Base-by-base conservation (phyloP, 1,140 invertebrate species). In the Piezodorus guildinii region DNA sequence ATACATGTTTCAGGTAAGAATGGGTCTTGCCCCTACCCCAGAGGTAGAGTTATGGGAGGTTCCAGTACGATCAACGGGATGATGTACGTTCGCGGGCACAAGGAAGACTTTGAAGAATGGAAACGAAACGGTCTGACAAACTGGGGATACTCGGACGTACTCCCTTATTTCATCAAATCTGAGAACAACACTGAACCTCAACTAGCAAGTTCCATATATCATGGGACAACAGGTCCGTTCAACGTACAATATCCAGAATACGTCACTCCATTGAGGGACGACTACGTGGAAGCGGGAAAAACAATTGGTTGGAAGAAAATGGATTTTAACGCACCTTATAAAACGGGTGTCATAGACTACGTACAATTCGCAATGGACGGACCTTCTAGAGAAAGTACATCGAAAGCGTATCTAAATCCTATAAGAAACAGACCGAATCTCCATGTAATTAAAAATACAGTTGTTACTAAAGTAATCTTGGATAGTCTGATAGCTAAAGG, bases 41-140 rank as follows among this genome's bases (percentile, higher is more conserved):
- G 82, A 62, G 87, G 86, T 0, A 85, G 82, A 70, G 80, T 80
- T 10, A 70, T 90, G 9, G 91, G 91, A 2, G 92, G 91, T 1
- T 83, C 81, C 15, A 85, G 84, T 2, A 81, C 81, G 0, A 81
- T 90, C n/a, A 94, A 94, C 74, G 89, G 83, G 2, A 90, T 94
- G 88, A 74, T 89, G 1, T 88, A 90, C 70, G 74, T 88, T 0
- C 77, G 85, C 61, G 88, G 88, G 0, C 84, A 87, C 71, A 75
- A 77, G 10, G 70, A 70, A 60, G 83, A 86, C 67, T 87, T 82
- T 70, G 76, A 84, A 67, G 67, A 77, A 25, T 90, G 87, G 85
- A 78, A 79, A 62, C 69, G 67, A 2, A 60, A 72, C 44, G 80
- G 79, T 8, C 81, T 80, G 64, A 19, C 69, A 39, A 78, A 77